These are phyloP conservation scores for Ophion costatus DNA, from an alignment of 2,888 invertebrate genomes.

Conservation along the genomic window DNA sequence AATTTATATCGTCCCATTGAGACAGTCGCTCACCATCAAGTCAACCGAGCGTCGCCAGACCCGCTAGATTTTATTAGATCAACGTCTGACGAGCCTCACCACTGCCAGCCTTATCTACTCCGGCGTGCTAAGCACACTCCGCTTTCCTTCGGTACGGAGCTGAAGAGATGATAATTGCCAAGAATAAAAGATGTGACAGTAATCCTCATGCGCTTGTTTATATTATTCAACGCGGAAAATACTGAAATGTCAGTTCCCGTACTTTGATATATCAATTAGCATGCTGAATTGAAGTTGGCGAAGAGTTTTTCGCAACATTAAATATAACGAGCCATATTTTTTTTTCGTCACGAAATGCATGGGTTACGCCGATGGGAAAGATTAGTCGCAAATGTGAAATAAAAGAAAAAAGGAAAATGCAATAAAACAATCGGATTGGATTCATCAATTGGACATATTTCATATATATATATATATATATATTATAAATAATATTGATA, in stretches of 20 bases:
- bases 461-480: too few species aligned
- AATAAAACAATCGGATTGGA: too few species aligned
- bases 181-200: not conserved
- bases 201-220: not conserved
- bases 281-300: too few species aligned
- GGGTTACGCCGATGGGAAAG: too few species aligned
- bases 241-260: not conserved
- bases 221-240: not conserved
- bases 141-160: not conserved
- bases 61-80: conserved; percentile 39
- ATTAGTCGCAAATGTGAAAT: too few species aligned
- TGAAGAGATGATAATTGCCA: not conserved
- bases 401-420: too few species aligned
- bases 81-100: conserved; percentile 4
- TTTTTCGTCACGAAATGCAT: too few species aligned
- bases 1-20: conserved; percentile 35
- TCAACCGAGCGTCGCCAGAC: not conserved
- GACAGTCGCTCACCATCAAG: conserved; percentile 26
- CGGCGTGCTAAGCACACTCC: conserved; percentile 3
- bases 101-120: conserved; percentile 26
- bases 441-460: too few species aligned
- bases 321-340: too few species aligned
- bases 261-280: not conserved
- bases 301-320: too few species aligned
- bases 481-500: too few species aligned